These are phyloP conservation scores for Bambusicola thoracicus DNA, from an alignment of 2,113 vertebrate species.

Conservation along the genomic window DNA sequence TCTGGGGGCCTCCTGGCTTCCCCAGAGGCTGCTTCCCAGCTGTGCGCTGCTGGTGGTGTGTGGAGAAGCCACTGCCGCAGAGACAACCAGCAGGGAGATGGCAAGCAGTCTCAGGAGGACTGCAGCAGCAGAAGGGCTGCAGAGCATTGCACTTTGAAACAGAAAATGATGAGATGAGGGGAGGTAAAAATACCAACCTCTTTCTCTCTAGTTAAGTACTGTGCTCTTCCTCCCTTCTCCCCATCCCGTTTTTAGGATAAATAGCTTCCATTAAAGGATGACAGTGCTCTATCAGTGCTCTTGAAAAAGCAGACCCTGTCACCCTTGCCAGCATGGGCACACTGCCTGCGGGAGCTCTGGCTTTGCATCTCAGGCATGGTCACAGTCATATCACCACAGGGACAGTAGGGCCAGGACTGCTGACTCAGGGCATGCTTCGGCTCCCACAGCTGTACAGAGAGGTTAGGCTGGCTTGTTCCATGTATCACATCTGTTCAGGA, in stretches of 20 bases:
- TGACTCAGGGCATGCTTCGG: not conserved
- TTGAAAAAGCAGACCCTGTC: not conserved
- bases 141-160: not conserved
- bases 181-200: not conserved
- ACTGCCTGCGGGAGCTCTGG: not conserved
- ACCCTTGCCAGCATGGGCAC: not conserved
- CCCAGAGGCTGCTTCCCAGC: conserved; percentile 13
- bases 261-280: not conserved
- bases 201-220: not conserved
- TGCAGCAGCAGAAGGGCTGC: not conserved
- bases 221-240: not conserved
- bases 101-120: not conserved
- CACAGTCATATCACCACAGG: not conserved
- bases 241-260: not conserved
- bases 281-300: not conserved
- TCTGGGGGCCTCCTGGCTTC: not conserved
- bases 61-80: not conserved
- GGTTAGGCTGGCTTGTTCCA: not conserved
- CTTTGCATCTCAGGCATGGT: not conserved
- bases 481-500: not conserved
- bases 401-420: not conserved
- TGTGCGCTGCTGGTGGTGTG: not conserved
- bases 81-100: not conserved
- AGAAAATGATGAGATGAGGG: not conserved
- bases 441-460: not conserved